Evolutionary conservation across 2,797 vertebrate genomes (phyloP).

Genomic region (Tapirus indicus): DNA sequence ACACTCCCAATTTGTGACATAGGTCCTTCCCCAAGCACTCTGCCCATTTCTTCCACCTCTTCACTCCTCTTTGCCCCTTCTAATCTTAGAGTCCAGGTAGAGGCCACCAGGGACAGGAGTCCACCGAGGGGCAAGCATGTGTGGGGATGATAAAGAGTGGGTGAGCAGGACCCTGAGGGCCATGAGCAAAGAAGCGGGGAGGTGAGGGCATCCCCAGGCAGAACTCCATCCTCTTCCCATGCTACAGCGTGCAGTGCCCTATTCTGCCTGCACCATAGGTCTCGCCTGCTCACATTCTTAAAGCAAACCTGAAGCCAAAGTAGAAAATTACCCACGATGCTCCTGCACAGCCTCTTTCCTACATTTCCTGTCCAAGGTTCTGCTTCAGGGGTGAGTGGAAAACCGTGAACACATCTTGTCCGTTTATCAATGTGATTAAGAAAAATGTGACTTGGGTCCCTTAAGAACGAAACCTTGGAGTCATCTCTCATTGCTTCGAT

Average conservation of each 20-base stretch:
- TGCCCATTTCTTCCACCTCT: background rate
- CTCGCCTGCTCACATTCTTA: background rate
- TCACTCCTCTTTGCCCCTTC: background rate
- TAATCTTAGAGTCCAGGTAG: background rate
- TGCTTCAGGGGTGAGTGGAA: constrained; percentile 40
- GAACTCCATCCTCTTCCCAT: background rate
- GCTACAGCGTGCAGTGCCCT: background rate
- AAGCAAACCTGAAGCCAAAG: background rate
- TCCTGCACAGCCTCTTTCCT: background rate
- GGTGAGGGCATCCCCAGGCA: background rate
- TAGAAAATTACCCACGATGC: background rate
- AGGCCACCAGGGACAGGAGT: background rate
- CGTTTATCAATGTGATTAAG: constrained; percentile 62
- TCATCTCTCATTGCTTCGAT: constrained; percentile 52
- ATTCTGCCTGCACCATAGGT: background rate
- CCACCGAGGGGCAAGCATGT: background rate
- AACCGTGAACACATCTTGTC: constrained; percentile 23
- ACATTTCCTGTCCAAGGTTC: constrained; percentile 21
- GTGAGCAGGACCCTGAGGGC: background rate
- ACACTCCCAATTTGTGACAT: background rate
- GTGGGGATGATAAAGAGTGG: background rate
- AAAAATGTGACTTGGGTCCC: constrained; percentile 63
- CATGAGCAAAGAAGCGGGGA: background rate
- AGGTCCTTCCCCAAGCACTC: background rate
- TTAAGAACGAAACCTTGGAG: constrained; percentile 12